Base-by-base conservation (phyloP, 2,113 vertebrate genomes). In the Rhineura floridana region DNA sequence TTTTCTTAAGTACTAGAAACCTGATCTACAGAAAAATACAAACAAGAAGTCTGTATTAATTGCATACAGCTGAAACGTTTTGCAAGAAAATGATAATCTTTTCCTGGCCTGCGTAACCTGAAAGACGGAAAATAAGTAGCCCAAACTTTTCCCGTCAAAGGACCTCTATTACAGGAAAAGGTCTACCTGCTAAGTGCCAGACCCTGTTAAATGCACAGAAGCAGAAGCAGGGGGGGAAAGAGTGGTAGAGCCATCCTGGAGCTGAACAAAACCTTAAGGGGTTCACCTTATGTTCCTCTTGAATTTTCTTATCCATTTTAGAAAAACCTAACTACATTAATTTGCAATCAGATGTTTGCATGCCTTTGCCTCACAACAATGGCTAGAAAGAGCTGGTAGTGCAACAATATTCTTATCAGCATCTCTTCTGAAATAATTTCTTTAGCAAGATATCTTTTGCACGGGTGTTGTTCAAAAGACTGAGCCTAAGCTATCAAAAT, bases 351-450 rank as follows among this genome's bases (percentile, higher is more conserved):
- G 48, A 52, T 69, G 39, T 67, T n/a, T 79, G 46, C 79, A 50
- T 79, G 63, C 25, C n/a, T 80, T 69, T 55, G n/a, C 77, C 48
- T 79, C 46, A 52, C 48, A 19, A 17, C 69, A 0, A 76, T 36
- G 28, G 70, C 36, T 82, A 89, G 44, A 85, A 82, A 73, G 23
- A 82, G 15, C 48, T 73, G 33, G 70, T 52, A 75, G 39, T 36
- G 13, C n/a, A 81, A 23, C 82, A 80, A 65, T 73, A 91, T 90
- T 12, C 33, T 78, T 77, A 87, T 52, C 33, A 76, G 30, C 23
- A n/a, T 33, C 42, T 50, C 84, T 7, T 62, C 39, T 78, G 83
- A 65, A 30, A 91, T n/a, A 69, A 75, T 82, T 46, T 87, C 63
- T 91, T 85, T 39, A 90, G 12, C 25, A 80, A 1, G 1, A 46